Evolutionary conservation across 1,140 invertebrate genomes (phyloP).

Genomic region (Achatina immaculata): DNA sequence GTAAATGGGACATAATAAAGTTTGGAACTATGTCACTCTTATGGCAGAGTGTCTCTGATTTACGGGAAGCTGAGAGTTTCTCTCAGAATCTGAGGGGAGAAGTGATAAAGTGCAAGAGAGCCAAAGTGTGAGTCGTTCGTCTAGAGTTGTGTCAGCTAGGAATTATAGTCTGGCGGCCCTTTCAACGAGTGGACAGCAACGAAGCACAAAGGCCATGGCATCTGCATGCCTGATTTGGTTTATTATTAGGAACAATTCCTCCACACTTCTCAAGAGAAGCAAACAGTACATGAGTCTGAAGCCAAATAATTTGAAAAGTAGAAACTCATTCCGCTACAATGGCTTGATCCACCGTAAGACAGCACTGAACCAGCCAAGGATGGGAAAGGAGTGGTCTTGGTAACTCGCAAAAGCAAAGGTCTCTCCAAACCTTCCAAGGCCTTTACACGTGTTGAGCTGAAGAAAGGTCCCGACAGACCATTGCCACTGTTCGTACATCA

Average conservation of each 20-base stretch:
- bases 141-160: no score
- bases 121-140: no score
- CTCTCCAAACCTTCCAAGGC: slow-evolving; percentile 82
- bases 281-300: slow-evolving; percentile 74
- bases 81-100: no score
- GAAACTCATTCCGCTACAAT: slow-evolving; percentile 91
- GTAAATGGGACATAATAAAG: no score
- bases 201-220: no score
- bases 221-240: background rate
- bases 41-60: no score
- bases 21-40: no score
- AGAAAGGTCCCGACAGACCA: slow-evolving; percentile 84
- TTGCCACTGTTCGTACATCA: slow-evolving; percentile 85
- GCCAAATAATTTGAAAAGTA: slow-evolving; percentile 90
- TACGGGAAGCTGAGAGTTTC: no score
- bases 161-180: no score
- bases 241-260: slow-evolving; percentile 5
- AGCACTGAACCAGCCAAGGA: slow-evolving; percentile 84
- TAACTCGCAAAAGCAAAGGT: slow-evolving; percentile 80
- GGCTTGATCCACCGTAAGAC: slow-evolving; percentile 90
- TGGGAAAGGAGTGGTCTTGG: slow-evolving; percentile 91
- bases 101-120: no score
- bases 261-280: background rate
- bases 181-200: no score
- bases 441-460: slow-evolving; percentile 82